Conservation (phyloP, 2,888 invertebrate species). For the Cryptus viduatorius region DNA sequence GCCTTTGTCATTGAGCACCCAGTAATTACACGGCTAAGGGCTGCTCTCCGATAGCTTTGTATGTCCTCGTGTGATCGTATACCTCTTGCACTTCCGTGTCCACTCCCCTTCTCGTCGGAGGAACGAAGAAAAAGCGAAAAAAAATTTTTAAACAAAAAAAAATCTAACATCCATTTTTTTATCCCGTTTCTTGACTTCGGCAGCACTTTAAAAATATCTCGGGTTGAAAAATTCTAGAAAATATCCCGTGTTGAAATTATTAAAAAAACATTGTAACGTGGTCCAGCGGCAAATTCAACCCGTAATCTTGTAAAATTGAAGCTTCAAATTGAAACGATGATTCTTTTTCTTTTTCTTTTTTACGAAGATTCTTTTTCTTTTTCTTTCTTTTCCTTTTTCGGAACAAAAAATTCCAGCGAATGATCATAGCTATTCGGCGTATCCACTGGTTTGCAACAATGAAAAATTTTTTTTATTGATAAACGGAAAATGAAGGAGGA, state of each 20-base stretch:
- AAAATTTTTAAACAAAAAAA: neutral
- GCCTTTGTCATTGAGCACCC: conserved; percentile 65
- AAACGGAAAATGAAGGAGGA: neutral
- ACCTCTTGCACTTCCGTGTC: conserved; percentile 36
- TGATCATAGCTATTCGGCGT: too few species aligned
- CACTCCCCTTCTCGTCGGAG: conserved; percentile 18
- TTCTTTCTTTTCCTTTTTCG: too few species aligned
- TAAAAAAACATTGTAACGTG: too few species aligned
- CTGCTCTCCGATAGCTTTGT: conserved; percentile 53
- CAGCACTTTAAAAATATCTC: neutral
- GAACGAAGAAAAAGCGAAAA: conserved; percentile 20
- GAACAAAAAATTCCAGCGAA: too few species aligned
- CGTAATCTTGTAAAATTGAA: too few species aligned
- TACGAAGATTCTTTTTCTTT: too few species aligned
- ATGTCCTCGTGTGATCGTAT: conserved; percentile 53
- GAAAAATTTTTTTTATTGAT: neutral
- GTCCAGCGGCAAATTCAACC: too few species aligned
- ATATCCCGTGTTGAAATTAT: too few species aligned
- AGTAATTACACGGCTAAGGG: conserved; percentile 64
- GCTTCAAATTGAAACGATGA: too few species aligned
- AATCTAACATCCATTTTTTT: neutral
- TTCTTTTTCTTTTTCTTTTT: too few species aligned
- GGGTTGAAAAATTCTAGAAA: neutral
- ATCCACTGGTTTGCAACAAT: neutral
- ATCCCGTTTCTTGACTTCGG: neutral